Percentiles rank a stretch among this genome's conserved stretches.
phyloP scores from a whole-genome alignment of 1,140 invertebrate species.

The Ctenoplectra terminalis region DNA sequence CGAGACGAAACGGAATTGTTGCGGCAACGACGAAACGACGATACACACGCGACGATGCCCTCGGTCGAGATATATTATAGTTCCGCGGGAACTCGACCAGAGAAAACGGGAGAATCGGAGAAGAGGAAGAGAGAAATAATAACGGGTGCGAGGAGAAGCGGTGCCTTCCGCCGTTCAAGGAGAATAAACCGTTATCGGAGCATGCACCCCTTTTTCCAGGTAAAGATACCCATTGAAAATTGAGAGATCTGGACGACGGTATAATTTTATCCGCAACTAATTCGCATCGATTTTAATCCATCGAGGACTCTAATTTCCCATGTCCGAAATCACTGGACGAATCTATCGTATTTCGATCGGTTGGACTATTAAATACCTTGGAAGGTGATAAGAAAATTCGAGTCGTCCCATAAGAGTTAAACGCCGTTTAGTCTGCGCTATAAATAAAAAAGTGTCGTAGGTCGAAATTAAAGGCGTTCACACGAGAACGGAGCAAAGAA shows the following conservation, averaged over 20 bases:
- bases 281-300: not conserved
- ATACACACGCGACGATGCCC: not conserved
- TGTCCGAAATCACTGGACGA: too few species aligned
- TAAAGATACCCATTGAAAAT: constrained; percentile 25
- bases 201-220: constrained; percentile 57
- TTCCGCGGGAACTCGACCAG: constrained; percentile 41
- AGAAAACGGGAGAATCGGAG: constrained; percentile 56
- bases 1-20: not conserved
- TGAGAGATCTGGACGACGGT: not conserved
- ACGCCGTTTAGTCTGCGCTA: too few species aligned
- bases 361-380: too few species aligned
- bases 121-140: constrained; percentile 65
- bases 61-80: not conserved
- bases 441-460: not conserved
- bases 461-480: not conserved
- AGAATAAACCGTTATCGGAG: constrained; percentile 74
- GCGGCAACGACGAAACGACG: not conserved
- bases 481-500: not conserved
- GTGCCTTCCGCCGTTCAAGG: constrained; percentile 74
- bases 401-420: too few species aligned
- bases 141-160: constrained; percentile 72
- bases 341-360: too few species aligned
- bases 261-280: not conserved
- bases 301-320: too few species aligned
- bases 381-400: too few species aligned